A percentile compares a stretch with the other conserved stretches of the same genome.
These are phyloP conservation scores for Phodopus roborovskii DNA, from an alignment of 2,113 vertebrate genomes.

Conservation along the genomic window DNA sequence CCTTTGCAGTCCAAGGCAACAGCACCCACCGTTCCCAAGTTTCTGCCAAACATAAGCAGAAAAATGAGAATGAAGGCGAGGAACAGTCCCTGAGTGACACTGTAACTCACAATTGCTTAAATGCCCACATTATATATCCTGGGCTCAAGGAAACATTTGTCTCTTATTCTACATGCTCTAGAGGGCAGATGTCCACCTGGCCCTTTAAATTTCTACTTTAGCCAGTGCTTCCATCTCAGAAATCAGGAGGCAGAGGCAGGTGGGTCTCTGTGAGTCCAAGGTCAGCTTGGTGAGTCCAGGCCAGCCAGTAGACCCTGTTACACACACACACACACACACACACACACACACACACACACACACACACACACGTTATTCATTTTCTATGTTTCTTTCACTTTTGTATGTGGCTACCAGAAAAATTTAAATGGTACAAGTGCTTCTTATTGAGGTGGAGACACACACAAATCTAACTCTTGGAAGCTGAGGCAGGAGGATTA, in stretches of 20 bases:
- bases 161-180: too few species aligned
- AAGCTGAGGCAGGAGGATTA: not conserved
- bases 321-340: not conserved
- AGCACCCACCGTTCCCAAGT: constrained; percentile 87
- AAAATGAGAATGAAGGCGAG: not conserved
- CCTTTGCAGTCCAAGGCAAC: constrained; percentile 87
- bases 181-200: not conserved
- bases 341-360: not conserved
- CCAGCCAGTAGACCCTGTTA: not conserved
- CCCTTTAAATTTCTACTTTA: not conserved
- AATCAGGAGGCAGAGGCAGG: not conserved
- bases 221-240: not conserved
- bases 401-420: not conserved
- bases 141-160: not conserved
- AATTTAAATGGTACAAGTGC: not conserved
- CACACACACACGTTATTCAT: not conserved
- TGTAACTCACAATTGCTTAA: not conserved
- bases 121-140: fast-evolving
- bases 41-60: constrained; percentile 78
- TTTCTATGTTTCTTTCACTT: not conserved
- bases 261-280: not conserved
- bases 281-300: not conserved
- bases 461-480: not conserved
- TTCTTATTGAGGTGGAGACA: not conserved
- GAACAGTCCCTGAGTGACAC: not conserved